Conservation (phyloP, 2,888 invertebrate species). For the Nudaria mundana region DNA sequence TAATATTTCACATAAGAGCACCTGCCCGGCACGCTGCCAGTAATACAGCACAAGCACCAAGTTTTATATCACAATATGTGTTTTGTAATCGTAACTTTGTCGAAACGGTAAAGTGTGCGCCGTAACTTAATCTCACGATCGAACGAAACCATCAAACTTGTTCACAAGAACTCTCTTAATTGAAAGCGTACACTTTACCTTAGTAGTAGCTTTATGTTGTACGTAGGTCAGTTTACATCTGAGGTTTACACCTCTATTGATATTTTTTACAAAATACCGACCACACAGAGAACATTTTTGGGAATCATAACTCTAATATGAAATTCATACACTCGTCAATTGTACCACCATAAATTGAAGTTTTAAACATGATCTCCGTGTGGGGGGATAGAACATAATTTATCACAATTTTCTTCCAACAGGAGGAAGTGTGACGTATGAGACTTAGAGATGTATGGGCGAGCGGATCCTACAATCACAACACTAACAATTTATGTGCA, state of each 20-base stretch:
- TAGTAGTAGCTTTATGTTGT: slow-evolving; percentile 80
- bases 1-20: slow-evolving; percentile 78
- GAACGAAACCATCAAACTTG: slow-evolving; percentile 21
- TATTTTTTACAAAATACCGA: slow-evolving; percentile 40
- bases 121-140: slow-evolving; percentile 24
- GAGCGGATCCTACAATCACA: slow-evolving; percentile 68
- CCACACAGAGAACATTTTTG: slow-evolving; percentile 47
- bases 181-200: slow-evolving; percentile 59
- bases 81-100: slow-evolving; percentile 77
- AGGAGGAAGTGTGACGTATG: slow-evolving; percentile 67
- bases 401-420: slow-evolving; percentile 60
- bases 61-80: slow-evolving; percentile 79
- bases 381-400: slow-evolving; percentile 50
- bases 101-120: slow-evolving; percentile 73
- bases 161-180: slow-evolving; percentile 19
- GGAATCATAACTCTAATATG: slow-evolving; percentile 16
- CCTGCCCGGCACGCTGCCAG: slow-evolving; percentile 82
- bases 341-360: slow-evolving; percentile 19
- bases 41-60: slow-evolving; percentile 80
- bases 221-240: slow-evolving; percentile 65
- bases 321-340: slow-evolving; percentile 26
- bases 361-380: slow-evolving; percentile 44
- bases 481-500: slow-evolving; percentile 57
- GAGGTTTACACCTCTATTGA: slow-evolving; percentile 52
- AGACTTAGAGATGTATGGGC: slow-evolving; percentile 70